Evolutionary conservation across 2,888 invertebrate species (phyloP).

Genomic region (Cremastinae sp.): DNA sequence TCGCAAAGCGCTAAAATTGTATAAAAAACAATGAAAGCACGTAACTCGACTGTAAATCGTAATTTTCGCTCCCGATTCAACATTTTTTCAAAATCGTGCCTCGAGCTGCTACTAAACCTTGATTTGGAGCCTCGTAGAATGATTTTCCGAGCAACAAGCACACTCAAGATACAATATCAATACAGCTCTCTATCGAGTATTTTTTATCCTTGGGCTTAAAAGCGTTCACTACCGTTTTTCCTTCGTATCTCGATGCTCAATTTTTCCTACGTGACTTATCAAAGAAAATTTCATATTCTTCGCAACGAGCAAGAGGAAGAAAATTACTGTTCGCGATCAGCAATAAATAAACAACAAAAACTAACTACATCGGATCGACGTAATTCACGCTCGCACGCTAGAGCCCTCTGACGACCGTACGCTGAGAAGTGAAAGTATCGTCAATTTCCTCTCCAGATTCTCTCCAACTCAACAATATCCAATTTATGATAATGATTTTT

Average conservation of each 20-base stretch:
- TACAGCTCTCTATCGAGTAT: conserved; percentile 39
- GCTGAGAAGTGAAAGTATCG: conserved; percentile 55
- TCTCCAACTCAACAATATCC: conserved; percentile 20
- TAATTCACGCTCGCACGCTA: conserved; percentile 37
- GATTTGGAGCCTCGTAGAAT: conserved; percentile 16
- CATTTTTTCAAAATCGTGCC: not conserved
- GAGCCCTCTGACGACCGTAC: conserved; percentile 39
- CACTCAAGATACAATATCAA: conserved; percentile 21
- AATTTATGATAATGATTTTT: conserved; percentile 25
- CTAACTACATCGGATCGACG: conserved; percentile 32
- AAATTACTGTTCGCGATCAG: conserved; percentile 26
- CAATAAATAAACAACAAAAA: conserved; percentile 47
- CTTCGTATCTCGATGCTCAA: not conserved
- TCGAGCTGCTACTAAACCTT: not conserved
- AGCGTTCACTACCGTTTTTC: conserved; percentile 3
- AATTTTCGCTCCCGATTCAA: conserved; percentile 13
- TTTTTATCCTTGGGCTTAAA: conserved; percentile 6
- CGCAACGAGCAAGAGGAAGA: conserved; percentile 13
- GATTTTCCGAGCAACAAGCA: conserved; percentile 26
- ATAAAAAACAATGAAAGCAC: conserved; percentile 11
- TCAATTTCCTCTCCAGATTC: conserved; percentile 11
- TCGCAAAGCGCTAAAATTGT: conserved; percentile 38
- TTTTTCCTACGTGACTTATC: conserved; percentile 16
- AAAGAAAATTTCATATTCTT: conserved; percentile 32
- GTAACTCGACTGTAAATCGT: conserved; percentile 6